Conservation (phyloP, 2,113 vertebrate species). For the Phylloscopus trochiloides region DNA sequence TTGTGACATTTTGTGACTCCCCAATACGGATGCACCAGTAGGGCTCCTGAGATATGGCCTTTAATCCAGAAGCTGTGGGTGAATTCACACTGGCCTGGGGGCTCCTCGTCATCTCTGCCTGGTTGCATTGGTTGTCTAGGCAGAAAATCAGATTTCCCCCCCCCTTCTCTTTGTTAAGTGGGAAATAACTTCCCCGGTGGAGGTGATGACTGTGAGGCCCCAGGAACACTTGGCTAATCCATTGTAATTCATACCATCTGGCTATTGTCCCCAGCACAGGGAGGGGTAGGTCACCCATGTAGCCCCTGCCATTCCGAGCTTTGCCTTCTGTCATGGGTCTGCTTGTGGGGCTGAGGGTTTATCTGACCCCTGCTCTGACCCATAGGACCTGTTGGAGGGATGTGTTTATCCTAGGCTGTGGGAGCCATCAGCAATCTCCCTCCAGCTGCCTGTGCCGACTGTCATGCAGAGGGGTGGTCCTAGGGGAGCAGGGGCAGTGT, state of each 20-base stretch:
- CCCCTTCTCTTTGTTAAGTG: not conserved
- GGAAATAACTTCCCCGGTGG: not conserved
- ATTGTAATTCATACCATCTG: slow-evolving; percentile 36
- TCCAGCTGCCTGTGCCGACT: fast-evolving
- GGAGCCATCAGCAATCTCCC: not conserved
- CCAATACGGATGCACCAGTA: fast-evolving
- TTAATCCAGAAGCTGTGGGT: not conserved
- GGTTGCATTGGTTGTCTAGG: not conserved
- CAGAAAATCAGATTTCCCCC: slow-evolving; percentile 29
- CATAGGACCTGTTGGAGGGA: not conserved
- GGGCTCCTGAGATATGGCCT: not conserved
- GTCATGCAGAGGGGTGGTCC: not conserved
- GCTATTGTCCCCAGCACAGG: fast-evolving
- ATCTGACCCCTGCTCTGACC: not conserved
- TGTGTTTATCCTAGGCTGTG: not conserved
- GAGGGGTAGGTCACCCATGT: not conserved
- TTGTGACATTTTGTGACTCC: not conserved
- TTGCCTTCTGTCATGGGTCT: not conserved
- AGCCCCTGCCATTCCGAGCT: not conserved
- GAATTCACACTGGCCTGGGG: not conserved
- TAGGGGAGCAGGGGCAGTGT: not conserved
- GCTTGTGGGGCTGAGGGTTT: not conserved
- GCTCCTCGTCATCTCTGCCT: not conserved
- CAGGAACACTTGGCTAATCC: not conserved
- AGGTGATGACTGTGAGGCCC: not conserved